These are phyloP conservation scores for Ormyrus nitidulus DNA, from an alignment of 2,888 invertebrate genomes.

Conservation along the genomic window DNA sequence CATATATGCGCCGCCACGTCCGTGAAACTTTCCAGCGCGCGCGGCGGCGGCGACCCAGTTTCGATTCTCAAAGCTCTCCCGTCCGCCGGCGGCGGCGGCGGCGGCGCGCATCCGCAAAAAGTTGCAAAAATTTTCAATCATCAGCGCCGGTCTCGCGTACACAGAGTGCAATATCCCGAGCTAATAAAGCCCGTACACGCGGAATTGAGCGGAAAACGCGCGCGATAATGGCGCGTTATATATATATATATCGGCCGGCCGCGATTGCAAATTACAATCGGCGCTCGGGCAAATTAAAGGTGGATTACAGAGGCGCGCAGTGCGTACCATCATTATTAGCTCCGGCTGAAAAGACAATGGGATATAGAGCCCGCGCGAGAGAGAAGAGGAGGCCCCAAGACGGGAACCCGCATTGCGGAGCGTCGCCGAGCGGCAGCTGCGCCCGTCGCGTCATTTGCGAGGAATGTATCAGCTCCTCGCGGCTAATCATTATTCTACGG, in stretches of 20 bases:
- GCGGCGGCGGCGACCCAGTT: conserved; percentile 40
- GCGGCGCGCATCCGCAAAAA: conserved; percentile 30
- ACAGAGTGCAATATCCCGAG: not conserved
- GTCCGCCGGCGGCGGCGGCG: not conserved
- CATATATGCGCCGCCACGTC: conserved; percentile 38
- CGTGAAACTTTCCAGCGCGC: conserved; percentile 12
- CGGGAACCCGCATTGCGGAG: conserved; percentile 67
- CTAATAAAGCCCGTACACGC: not conserved
- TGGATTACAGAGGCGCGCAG: too few species aligned
- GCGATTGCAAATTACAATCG: not conserved
- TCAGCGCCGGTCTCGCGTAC: not conserved
- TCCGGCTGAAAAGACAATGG: not conserved
- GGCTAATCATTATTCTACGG: conserved; percentile 70
- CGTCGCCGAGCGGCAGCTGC: conserved; percentile 69
- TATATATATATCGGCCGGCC: not conserved
- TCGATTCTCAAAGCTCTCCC: not conserved
- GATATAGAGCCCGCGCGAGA: not conserved
- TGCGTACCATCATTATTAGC: too few species aligned
- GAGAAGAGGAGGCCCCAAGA: conserved; percentile 42
- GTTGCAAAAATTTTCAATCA: conserved; percentile 31
- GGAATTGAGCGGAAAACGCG: not conserved
- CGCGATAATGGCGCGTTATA: not conserved
- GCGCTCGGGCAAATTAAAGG: not conserved
- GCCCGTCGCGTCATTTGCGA: conserved; percentile 70
- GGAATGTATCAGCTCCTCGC: conserved; percentile 68